Evolutionary conservation across 2,888 invertebrate genomes (phyloP).

Genomic region (Phalangium opilio): DNA sequence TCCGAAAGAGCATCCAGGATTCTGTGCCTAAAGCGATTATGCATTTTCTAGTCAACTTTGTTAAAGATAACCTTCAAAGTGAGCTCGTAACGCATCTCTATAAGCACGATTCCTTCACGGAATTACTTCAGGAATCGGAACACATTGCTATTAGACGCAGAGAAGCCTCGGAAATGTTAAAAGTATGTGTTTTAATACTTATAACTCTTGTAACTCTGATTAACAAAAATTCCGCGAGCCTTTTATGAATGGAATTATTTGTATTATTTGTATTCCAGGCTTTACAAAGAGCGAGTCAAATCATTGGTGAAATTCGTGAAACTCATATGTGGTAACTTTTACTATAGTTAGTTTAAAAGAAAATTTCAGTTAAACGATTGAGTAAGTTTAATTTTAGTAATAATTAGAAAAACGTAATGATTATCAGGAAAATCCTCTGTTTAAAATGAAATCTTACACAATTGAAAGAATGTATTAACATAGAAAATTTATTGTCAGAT

Average conservation of each 20-base stretch:
- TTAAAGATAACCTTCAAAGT: conserved; percentile 94
- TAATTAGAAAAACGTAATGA: no score
- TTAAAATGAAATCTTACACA: no score
- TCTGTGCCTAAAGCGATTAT: conserved; percentile 98
- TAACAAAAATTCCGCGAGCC: no score
- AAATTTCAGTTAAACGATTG: no score
- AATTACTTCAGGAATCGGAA: conserved; percentile 86
- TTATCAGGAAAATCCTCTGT: no score
- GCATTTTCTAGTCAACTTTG: conserved; percentile 97
- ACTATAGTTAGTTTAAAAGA: not conserved
- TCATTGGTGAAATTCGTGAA: conserved; percentile 96
- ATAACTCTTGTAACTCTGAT: no score
- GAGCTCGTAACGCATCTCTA: conserved; percentile 96
- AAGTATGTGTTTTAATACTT: conserved; percentile 44
- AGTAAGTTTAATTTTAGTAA: no score
- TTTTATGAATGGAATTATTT: no score
- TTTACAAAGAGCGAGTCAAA: conserved; percentile 84
- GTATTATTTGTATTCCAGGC: conserved; percentile 51
- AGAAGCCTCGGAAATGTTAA: conserved; percentile 94
- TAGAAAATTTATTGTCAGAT: no score
- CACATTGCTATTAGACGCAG: conserved; percentile 88
- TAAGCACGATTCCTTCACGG: conserved; percentile 86
- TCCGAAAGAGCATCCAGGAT: conserved; percentile 96
- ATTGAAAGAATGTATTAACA: no score
- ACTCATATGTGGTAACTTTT: conserved; percentile 83